Evolutionary conservation across 2,888 invertebrate species (phyloP), one percentile per base, ranked within the genome.

Genomic region (Euspilapteryx auroguttella): DNA sequence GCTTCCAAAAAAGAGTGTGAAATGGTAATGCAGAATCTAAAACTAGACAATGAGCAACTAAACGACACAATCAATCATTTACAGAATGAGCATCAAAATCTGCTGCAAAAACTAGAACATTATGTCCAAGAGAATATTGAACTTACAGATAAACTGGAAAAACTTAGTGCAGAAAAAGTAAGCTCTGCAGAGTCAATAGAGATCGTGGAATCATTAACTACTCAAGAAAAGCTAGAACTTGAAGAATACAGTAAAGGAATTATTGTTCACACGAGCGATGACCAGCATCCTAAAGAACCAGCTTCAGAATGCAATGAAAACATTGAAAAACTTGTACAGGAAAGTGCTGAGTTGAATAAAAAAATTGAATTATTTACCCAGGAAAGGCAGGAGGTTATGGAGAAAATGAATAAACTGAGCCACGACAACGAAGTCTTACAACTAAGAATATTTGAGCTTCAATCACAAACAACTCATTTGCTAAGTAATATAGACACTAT

Each of bases 171-270:
- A 11, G 82, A 82, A 49, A 86, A 86, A 46, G 85, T 85, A 2
- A 86, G 86, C 29, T 86, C 86, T 1, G 86, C 85, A 3, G 86
- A 86, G 55, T 86, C 86, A 26, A 87, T 87, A 28, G 86, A 86
- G 62, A 86, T 86, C 33, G 86, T 86, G 1, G 86, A 86, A 46
- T 75, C 82, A 9, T 62, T 86, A 33, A 85, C 85, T 11, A 82
- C 83, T 34, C 85, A 85, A 57, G 85, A 85, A 51, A 84, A 83
- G 44, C 47, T 85, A 24, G 85, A 86, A 52, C 63, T 85, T 28
- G 85, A 84, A 49, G 82, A 82, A 38, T 85, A 82, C 41, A 82
- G 83, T 37, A 81, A 83, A 46, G 69, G 73, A 25, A 58, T 68
- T 13, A 49, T 53, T 34, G 47, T 52, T 37, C 47, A 47, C 26